A percentile compares a stretch with the other conserved stretches of the same genome.
Evolutionary conservation across 2,113 vertebrate species (phyloP).

Genomic region (Thymallus thymallus): DNA sequence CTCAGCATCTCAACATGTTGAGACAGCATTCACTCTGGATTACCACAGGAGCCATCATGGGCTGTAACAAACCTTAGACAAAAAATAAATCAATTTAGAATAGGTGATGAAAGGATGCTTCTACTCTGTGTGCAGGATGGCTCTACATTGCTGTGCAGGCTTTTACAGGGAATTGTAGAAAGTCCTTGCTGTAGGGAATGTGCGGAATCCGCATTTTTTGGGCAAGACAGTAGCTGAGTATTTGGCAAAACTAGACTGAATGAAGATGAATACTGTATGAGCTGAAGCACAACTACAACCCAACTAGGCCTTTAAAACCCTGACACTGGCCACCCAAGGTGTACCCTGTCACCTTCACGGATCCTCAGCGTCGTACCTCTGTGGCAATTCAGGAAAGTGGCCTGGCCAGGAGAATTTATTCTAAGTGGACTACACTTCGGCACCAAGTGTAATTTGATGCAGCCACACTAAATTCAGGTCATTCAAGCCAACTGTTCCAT

Average conservation of each 20-base stretch:
- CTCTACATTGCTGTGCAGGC: too few species aligned
- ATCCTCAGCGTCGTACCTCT: slow-evolving; percentile 22
- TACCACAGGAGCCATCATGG: slow-evolving; percentile 24
- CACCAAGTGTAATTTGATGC: slow-evolving; percentile 40
- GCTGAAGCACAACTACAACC: neutral
- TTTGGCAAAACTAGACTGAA: too few species aligned
- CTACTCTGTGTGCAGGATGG: neutral
- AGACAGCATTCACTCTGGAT: slow-evolving; percentile 53
- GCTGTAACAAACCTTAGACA: neutral
- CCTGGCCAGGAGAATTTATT: slow-evolving; percentile 25
- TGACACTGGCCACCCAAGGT: slow-evolving; percentile 16
- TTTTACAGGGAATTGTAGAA: too few species aligned
- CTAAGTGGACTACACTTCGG: slow-evolving; percentile 20
- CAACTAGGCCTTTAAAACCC: too few species aligned
- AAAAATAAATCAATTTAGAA: neutral
- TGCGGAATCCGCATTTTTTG: too few species aligned
- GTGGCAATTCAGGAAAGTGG: slow-evolving; percentile 27
- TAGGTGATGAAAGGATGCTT: neutral
- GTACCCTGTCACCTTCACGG: slow-evolving; percentile 45
- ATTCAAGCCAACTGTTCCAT: slow-evolving; percentile 17
- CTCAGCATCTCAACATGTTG: slow-evolving; percentile 45
- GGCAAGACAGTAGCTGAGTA: too few species aligned
- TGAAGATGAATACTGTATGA: too few species aligned
- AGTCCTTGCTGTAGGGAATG: too few species aligned
- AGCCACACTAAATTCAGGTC: slow-evolving; percentile 39